A percentile compares a stretch with the other conserved stretches of the same genome.
Conservation (phyloP, 64 coral and sea anemone genomes). For the Astreopora myriophthalma region DNA sequence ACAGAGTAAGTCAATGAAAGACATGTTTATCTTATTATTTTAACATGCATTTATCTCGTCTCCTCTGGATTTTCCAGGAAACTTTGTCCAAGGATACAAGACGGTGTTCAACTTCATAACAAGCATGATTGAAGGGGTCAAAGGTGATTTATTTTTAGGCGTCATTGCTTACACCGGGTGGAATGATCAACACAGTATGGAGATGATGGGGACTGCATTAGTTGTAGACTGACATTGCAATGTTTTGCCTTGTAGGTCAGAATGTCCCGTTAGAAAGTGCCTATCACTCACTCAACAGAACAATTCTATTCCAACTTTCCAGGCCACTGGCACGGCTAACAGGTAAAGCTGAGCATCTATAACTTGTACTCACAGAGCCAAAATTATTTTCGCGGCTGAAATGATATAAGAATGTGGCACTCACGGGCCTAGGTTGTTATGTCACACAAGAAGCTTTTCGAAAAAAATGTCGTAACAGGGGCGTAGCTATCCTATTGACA, state of each 20-base stretch:
- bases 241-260: slow-evolving; percentile 66
- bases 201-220: too few species aligned
- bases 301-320: slow-evolving; percentile 86
- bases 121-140: slow-evolving; percentile 85
- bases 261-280: slow-evolving; percentile 79
- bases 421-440: too few species aligned
- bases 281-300: slow-evolving; percentile 89
- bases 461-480: too few species aligned
- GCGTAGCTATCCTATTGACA: too few species aligned
- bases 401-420: too few species aligned
- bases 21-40: neutral
- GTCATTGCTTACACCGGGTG: neutral
- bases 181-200: too few species aligned
- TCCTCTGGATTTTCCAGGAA: slow-evolving; percentile 35
- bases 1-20: too few species aligned
- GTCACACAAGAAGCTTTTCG: too few species aligned
- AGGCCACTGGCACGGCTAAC: slow-evolving; percentile 84
- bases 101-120: slow-evolving; percentile 92
- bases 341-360: slow-evolving; percentile 32
- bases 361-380: too few species aligned
- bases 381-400: too few species aligned
- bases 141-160: slow-evolving; percentile 57
- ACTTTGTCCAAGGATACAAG: slow-evolving; percentile 90
- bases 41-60: neutral
- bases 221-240: neutral